Evolutionary conservation across 2,113 vertebrate genomes (phyloP), one percentile per base, ranked within the genome.

Genomic region (Bos indicus): DNA sequence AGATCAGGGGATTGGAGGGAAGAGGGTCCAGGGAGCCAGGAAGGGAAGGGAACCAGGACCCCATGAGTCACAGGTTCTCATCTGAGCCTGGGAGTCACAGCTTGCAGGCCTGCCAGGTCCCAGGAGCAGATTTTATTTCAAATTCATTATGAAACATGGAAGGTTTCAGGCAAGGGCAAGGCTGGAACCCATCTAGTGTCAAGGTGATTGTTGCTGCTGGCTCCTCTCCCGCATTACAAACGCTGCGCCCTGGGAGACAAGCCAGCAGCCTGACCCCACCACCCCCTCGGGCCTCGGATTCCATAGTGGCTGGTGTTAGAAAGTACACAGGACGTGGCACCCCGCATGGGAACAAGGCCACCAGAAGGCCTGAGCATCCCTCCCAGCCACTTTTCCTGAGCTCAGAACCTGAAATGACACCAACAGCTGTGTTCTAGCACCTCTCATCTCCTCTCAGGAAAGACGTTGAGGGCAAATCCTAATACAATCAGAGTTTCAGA

Each of bases 361-460:
- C 2, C 0, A 26, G 11, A 33, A 36, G 52, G 16, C 46, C 30
- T 0, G 3, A 14, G 7, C 1, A 3, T 28, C 77, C 15, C 13
- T 26, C 10, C 19, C 19, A 16, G 11, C 48, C 16, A 10, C 84
- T 85, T 59, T 54, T 56, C 57, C 13, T 51, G 14, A 56, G 36
- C 86, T 74, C 26, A 52, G 77, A 91, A 36, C 52, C 64, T 54
- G 56, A 10, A 46, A 52, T n/a, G 17, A 60, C 82, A 83, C 88
- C 52, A 52, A 91, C 56, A 48, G 1, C 82, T 28, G 9, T 13
- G 67, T 56, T 57, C 43, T 5, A 21, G 30, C 56, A 33, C 26
- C 8, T 64, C 81, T 28, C 71, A 21, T 81, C 52, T 91, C 71
- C 88, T 93, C 86, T 80, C 25, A 6, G 57, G 62, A 85, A 81